Conservation (phyloP, 2,888 invertebrate species). For the Nomada goodeniana region DNA sequence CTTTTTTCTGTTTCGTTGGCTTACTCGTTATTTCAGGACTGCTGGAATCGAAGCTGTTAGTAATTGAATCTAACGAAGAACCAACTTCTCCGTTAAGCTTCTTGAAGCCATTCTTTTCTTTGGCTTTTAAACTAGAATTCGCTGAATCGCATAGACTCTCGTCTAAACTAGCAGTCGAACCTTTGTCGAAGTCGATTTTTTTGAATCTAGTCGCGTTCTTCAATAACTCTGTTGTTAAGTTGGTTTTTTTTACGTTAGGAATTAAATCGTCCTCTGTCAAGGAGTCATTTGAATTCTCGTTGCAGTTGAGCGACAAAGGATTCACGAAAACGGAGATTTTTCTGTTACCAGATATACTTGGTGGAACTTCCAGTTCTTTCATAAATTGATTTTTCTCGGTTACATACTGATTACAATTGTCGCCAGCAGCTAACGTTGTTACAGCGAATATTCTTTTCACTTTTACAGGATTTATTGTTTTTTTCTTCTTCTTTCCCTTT, state of each 20-base stretch:
- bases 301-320: conserved; percentile 85
- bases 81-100: conserved; percentile 79
- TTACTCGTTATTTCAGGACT: conserved; percentile 78
- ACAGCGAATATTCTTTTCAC: conserved; percentile 86
- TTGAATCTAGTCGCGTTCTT: conserved; percentile 82
- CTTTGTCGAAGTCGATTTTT: conserved; percentile 79
- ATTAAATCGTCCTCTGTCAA: conserved; percentile 79
- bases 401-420: conserved; percentile 83
- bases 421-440: conserved; percentile 85
- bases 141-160: conserved; percentile 81
- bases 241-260: conserved; percentile 68
- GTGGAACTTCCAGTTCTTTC: conserved; percentile 85
- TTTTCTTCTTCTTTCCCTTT: conserved; percentile 77
- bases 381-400: conserved; percentile 83
- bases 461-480: conserved; percentile 82
- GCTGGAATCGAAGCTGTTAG: conserved; percentile 81
- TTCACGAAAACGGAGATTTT: conserved; percentile 89
- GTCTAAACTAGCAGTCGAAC: conserved; percentile 80
- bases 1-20: conserved; percentile 72
- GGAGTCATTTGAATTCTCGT: conserved; percentile 81
- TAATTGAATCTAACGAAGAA: conserved; percentile 81
- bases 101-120: conserved; percentile 80
- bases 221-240: conserved; percentile 76
- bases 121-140: conserved; percentile 73
- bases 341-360: conserved; percentile 84